phyloP scores from a whole-genome alignment of 2,888 invertebrate genomes.

The Artemia sp. region DNA sequence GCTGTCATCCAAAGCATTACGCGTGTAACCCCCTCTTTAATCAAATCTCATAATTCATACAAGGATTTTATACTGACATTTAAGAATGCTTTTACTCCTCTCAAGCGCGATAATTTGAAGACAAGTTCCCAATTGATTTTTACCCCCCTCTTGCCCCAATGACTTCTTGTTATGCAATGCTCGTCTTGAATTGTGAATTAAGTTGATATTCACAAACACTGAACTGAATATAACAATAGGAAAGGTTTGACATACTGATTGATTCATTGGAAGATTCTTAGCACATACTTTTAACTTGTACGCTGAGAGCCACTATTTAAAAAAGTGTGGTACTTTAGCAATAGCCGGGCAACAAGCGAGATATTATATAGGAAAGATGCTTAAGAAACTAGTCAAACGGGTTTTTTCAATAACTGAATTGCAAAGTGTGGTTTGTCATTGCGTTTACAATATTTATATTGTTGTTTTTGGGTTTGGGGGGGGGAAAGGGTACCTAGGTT shows the following conservation, averaged over 20 bases:
- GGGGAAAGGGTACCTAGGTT: too few species aligned
- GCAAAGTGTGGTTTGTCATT: too few species aligned
- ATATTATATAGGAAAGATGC: too few species aligned
- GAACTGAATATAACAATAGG: slow-evolving; percentile 2
- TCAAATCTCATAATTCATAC: slow-evolving; percentile 11
- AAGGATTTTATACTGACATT: neutral
- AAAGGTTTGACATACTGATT: slow-evolving; percentile 9
- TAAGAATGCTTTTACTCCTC: slow-evolving; percentile 11
- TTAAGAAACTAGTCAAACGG: too few species aligned
- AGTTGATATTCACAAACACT: slow-evolving; percentile 9
- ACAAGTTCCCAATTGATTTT: slow-evolving; percentile 13
- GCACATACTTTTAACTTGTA: too few species aligned
- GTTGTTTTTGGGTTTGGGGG: too few species aligned
- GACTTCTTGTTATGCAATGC: slow-evolving; percentile 13
- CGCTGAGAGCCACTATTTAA: too few species aligned
- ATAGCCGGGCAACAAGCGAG: too few species aligned
- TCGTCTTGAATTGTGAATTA: slow-evolving; percentile 8
- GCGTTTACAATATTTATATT: too few species aligned
- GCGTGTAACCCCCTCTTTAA: slow-evolving; percentile 14
- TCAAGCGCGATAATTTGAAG: slow-evolving; percentile 11
- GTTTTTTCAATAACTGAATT: too few species aligned
- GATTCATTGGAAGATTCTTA: neutral
- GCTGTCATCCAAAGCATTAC: slow-evolving; percentile 4
- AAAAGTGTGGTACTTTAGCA: too few species aligned
- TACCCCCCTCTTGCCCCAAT: slow-evolving; percentile 5